Evolutionary conservation across 1,140 invertebrate species (phyloP).

Genomic region (Drosophila trapezifrons): DNA sequence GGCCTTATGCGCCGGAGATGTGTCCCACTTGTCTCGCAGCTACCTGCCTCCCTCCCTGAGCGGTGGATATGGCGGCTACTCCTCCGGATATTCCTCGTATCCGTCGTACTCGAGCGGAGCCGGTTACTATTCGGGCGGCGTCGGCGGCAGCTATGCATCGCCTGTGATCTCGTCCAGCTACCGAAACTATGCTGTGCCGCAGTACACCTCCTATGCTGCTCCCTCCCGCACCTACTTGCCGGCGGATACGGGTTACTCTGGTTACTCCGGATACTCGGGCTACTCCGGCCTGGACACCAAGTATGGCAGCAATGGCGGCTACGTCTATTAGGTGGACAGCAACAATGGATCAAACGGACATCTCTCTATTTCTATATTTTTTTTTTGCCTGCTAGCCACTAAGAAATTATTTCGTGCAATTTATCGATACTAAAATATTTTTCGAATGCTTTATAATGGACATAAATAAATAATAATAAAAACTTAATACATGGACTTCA

Average conservation of each 20-base stretch:
- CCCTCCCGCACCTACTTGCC: constrained; percentile 61
- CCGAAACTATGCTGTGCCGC: constrained; percentile 60
- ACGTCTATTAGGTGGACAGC: constrained; percentile 63
- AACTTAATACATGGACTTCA: too few species aligned
- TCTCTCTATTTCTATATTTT: background rate
- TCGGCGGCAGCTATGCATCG: constrained; percentile 23
- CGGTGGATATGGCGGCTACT: constrained; percentile 30
- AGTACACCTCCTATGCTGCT: constrained; percentile 54
- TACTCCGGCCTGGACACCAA: constrained; percentile 69
- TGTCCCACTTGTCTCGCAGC: constrained; percentile 63
- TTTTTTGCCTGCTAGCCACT: constrained; percentile 13
- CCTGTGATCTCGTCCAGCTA: constrained; percentile 43
- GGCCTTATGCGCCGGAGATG: constrained; percentile 57
- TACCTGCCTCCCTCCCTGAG: constrained; percentile 68
- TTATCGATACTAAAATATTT: constrained; percentile 24
- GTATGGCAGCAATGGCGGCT: constrained; percentile 74
- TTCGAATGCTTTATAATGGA: constrained; percentile 15
- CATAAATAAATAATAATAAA: constrained; percentile 1
- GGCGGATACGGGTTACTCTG: constrained; percentile 34
- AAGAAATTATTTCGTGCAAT: constrained; percentile 31
- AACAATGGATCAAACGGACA: constrained; percentile 32
- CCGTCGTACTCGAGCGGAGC: constrained; percentile 52
- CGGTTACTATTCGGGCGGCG: constrained; percentile 39
- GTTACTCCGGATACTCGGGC: constrained; percentile 30
- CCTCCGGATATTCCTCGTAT: constrained; percentile 51